These are phyloP conservation scores for Drosophila stalkeri DNA, from an alignment of 2,888 invertebrate species.

Conservation along the genomic window DNA sequence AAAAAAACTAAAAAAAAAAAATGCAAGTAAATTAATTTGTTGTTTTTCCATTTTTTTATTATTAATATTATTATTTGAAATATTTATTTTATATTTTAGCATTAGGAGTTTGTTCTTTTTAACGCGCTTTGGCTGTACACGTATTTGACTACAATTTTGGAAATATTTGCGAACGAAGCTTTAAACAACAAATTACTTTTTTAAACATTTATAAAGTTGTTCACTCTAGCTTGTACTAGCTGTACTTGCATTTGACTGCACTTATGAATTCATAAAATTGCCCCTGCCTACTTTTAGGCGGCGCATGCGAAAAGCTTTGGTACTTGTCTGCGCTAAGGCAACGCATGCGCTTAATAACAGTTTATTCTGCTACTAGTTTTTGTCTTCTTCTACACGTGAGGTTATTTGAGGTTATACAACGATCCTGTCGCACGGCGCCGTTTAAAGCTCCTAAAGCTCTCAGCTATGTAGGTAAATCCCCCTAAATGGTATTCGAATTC, in stretches of 20 bases:
- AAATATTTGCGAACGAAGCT: background rate
- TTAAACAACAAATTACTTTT: background rate
- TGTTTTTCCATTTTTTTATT: background rate
- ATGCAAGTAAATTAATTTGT: background rate
- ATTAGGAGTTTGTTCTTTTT: background rate
- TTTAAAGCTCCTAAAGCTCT: slow-evolving; percentile 4
- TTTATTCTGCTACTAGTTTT: background rate
- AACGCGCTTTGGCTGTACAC: background rate
- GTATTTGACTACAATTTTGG: background rate
- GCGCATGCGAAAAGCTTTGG: slow-evolving; percentile 16
- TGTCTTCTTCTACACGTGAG: background rate
- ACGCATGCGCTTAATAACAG: slow-evolving; percentile 6
- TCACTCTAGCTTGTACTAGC: no score
- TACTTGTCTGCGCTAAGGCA: slow-evolving; percentile 25
- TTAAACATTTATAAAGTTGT: background rate
- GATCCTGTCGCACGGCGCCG: background rate
- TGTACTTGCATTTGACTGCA: slow-evolving; percentile 27
- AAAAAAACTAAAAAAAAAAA: background rate
- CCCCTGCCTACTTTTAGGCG: slow-evolving; percentile 41
- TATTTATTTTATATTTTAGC: background rate
- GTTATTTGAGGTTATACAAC: slow-evolving; percentile 4
- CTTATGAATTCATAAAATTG: background rate
- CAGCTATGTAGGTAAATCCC: slow-evolving; percentile 5
- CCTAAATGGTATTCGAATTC: slow-evolving; percentile 15
- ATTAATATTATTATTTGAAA: background rate